Base-by-base conservation (phyloP, 2,888 invertebrate species). In the Monoplex corrugatus region DNA sequence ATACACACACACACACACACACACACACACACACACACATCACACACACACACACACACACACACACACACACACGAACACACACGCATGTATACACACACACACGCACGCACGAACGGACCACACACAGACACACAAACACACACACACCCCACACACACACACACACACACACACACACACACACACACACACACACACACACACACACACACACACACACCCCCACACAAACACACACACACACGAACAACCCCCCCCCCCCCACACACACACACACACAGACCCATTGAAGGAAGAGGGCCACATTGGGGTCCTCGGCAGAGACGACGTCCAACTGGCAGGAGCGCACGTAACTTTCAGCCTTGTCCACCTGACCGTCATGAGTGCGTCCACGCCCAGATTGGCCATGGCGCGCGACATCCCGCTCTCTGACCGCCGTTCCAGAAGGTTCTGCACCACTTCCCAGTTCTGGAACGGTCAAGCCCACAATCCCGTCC, bases 271-370 rank as follows among this genome's bases (percentile, higher is more conserved):
- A 50, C 50, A 50, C 50, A 50, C 50, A 50, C 50, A 50, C 50
- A 19, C 50, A 19, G 10, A 84, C 84, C 84, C 84, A 84, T 84
- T 84, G 32, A 2, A 57, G 32, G 57, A 84, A 84, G 57, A 84
- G 38, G 10, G 57, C 84, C 8, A 38, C n/a, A 28, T 57, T 84
- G 38, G 84, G 32, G 84, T 57, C 32, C 35, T 84, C 84, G 5
- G 50, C 35, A 19, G 0, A 16, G 35, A 84, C 35, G 8, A 84
- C 44, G 16, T 84, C 84, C 38, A 57, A 23, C 35, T 84, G 57
- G 32, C 84, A 84, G 0, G 19, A 13, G 84, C 84, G 84, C 84
- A 57, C 84, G 84, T 84, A 57, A 35, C 84, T 28, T 38, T 84
- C 84, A 0, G 84, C 84, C 32, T 35, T 50, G 19, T 10, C 5